phyloP scores from a whole-genome alignment of 2,797 vertebrate genomes.

The Chelon labrosus region DNA sequence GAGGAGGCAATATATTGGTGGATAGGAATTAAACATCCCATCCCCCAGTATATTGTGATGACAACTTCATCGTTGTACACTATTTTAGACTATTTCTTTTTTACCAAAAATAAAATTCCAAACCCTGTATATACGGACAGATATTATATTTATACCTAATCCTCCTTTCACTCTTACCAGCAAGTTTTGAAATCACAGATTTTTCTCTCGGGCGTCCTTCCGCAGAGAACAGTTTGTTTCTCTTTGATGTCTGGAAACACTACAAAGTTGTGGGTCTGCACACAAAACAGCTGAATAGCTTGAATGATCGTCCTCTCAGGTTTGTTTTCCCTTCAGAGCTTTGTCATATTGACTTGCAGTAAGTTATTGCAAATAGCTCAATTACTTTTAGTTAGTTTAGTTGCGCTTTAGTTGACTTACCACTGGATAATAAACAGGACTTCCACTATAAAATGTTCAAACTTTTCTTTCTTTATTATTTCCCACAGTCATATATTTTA shows the following conservation, averaged over 20 bases:
- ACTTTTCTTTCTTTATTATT: too few relatives aligned
- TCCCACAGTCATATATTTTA: too few relatives aligned
- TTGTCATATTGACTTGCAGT: background rate
- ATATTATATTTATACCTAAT: background rate
- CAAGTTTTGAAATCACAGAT: background rate
- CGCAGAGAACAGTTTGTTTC: background rate
- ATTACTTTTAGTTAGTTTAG: too few relatives aligned
- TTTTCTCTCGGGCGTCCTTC: background rate
- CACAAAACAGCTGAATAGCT: background rate
- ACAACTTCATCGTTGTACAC: too few relatives aligned
- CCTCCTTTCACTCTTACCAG: background rate
- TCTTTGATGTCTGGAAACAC: slow-evolving; percentile 12
- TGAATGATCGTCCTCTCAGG: slow-evolving; percentile 4
- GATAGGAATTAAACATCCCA: too few relatives aligned
- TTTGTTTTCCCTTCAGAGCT: slow-evolving; percentile 10
- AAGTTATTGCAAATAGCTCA: background rate
- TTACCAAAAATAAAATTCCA: too few relatives aligned
- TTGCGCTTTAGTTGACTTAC: too few relatives aligned
- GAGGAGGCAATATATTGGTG: background rate
- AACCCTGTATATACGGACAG: background rate
- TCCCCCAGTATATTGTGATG: too few relatives aligned
- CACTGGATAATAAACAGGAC: too few relatives aligned
- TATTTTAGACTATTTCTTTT: too few relatives aligned
- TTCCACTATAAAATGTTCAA: too few relatives aligned
- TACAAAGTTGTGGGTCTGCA: background rate